Evolutionary conservation across 2,113 vertebrate species (phyloP).

Genomic region (Tichodroma muraria): DNA sequence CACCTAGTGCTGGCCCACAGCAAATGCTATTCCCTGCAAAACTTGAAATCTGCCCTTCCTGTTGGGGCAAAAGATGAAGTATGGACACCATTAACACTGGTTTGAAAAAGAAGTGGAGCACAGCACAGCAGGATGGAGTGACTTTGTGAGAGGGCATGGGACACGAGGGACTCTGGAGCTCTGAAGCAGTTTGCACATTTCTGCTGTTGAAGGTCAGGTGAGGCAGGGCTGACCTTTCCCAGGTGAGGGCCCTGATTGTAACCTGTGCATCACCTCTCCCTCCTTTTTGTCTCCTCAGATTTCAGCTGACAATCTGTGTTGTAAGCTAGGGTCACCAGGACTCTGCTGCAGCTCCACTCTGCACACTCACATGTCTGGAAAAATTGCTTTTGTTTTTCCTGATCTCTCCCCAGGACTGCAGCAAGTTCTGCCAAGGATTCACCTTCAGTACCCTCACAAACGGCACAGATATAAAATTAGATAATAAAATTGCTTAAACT

Average conservation of each 20-base stretch:
- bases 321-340: not conserved
- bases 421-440: not conserved
- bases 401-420: not conserved
- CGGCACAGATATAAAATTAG: rapidly evolving
- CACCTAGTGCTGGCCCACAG: not conserved
- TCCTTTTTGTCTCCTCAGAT: not conserved
- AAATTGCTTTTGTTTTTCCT: not conserved
- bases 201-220: not conserved
- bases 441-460: not conserved
- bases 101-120: not conserved
- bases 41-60: not conserved
- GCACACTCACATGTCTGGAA: not conserved
- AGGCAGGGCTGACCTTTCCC: not conserved
- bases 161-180: not conserved
- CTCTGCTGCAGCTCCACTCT: not conserved
- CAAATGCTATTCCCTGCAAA: not conserved
- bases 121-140: not conserved
- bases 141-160: not conserved
- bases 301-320: not conserved
- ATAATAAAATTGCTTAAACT: not conserved
- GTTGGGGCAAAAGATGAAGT: not conserved
- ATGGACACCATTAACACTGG: not conserved
- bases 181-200: not conserved
- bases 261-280: not conserved
- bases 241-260: not conserved